Base-by-base conservation (phyloP, 2,888 invertebrate species). In the Schizotus pectinicornis region DNA sequence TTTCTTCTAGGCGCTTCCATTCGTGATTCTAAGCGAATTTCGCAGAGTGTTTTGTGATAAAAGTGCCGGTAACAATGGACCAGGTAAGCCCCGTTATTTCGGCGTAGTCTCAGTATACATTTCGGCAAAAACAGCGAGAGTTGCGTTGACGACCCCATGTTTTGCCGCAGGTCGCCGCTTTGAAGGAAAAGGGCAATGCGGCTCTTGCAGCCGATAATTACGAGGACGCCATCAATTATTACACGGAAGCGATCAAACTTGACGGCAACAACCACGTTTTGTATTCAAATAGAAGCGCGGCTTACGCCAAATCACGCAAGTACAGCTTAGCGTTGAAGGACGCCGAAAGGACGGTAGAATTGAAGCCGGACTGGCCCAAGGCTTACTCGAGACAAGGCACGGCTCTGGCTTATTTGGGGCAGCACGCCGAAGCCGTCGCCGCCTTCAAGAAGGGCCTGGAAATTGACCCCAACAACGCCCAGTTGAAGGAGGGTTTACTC, bases 241-340 rank as follows among this genome's bases (percentile, higher is more conserved):
- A 96, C 75, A 86, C 92, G 1, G 86, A 91, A 71, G 96, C 93
- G 3, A 93, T 96, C 62, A 80, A 82, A 8, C 77, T 94, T 59
- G 95, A 95, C 75, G 82, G 83, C 0, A 85, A 83, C 34, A 95
- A 95, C 82, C 92, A 95, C 83, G 94, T 96, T 74, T 82, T 96
- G 14, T 95, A 84, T 74, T 95, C 95, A 70, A 96, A 96, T 80
- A 86, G 96, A 52, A 95, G 95, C 0, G 95, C 95, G 5, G 95
- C 95, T 5, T 89, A 90, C 74, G 91, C 93, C 1, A 95, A 94
- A 80, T 85, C 88, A 41, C 87, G 85, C 14, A 86, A 90, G 63
- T 95, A 88, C 73, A 77, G 81, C 1, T 84, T 87, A 59, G 93
- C 96, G 0, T 79, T 95, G 30, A 84, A 87, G 63, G 96, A 96